phyloP scores from a whole-genome alignment of 1,140 invertebrate genomes.

The Sycobia sp. region DNA sequence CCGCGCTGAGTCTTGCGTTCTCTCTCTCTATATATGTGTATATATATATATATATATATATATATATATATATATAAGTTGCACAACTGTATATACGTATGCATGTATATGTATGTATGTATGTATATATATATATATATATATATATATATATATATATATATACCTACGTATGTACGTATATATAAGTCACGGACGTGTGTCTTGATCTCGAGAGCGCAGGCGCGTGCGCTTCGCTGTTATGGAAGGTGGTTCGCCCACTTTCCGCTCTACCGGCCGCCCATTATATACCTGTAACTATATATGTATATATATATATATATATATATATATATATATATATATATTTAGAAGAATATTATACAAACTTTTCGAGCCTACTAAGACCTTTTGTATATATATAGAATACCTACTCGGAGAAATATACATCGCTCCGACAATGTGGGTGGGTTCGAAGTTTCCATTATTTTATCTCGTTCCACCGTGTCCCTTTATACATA shows the following conservation, averaged over 20 bases:
- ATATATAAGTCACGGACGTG: constrained; percentile 22
- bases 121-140: too few species aligned
- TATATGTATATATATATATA: constrained; percentile 31
- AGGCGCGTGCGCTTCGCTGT: constrained; percentile 37
- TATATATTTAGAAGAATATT: too few species aligned
- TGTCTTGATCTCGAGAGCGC: too few species aligned
- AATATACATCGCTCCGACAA: constrained; percentile 40
- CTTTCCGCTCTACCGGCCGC: constrained; percentile 24
- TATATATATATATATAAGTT: too few species aligned
- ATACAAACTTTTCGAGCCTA: constrained; percentile 41
- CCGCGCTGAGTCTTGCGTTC: too few species aligned
- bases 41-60: too few species aligned
- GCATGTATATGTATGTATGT: too few species aligned
- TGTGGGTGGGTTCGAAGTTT: constrained; percentile 50
- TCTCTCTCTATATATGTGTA: too few species aligned
- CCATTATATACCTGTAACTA: constrained; percentile 10
- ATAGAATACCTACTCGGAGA: too few species aligned
- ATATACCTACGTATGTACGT: not conserved
- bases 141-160: not conserved
- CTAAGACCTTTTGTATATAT: constrained; percentile 46
- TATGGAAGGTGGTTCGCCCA: constrained; percentile 58
- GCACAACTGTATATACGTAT: too few species aligned
- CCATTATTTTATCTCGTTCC: constrained; percentile 35
- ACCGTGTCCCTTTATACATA: constrained; percentile 13
- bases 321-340: too few species aligned